These are phyloP conservation scores for Drosophila atripex DNA, from an alignment of 2,888 invertebrate species.

Conservation along the genomic window DNA sequence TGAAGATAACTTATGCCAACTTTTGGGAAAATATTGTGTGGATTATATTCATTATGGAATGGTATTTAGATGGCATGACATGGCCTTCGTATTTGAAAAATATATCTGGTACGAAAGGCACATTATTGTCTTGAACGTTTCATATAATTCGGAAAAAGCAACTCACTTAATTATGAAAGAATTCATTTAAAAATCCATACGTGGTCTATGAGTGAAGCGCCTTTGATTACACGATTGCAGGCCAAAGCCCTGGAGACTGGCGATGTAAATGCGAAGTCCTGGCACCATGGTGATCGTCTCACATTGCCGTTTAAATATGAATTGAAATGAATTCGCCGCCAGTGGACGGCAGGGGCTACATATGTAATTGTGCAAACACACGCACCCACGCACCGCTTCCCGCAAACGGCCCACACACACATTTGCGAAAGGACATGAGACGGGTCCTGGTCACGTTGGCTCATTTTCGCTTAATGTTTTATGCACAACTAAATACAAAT, in stretches of 20 bases:
- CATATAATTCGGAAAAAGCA: constrained; percentile 1
- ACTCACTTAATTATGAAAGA: constrained; percentile 34
- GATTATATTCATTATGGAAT: neutral
- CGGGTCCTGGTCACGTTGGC: constrained; percentile 64
- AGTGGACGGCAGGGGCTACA: constrained; percentile 8
- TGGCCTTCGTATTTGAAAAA: neutral
- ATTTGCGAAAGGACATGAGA: constrained; percentile 23
- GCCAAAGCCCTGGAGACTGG: constrained; percentile 18
- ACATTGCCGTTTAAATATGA: constrained; percentile 34
- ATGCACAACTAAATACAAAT: constrained; percentile 80
- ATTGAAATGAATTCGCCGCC: constrained; percentile 27
- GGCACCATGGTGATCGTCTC: constrained; percentile 21
- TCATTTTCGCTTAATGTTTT: constrained; percentile 76
- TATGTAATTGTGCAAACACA: constrained; percentile 29
- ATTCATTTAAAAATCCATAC: constrained; percentile 45
- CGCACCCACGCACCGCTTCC: neutral
- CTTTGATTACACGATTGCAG: constrained; percentile 48
- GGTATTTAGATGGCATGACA: neutral
- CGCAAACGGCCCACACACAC: neutral
- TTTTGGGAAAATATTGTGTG: constrained; percentile 7
- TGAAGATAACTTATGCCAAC: constrained; percentile 19
- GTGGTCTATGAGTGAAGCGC: constrained; percentile 15
- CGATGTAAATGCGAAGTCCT: constrained; percentile 5
- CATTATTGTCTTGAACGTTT: neutral
- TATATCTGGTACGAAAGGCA: no score